Evolutionary conservation across 2,113 vertebrate species (phyloP).

Genomic region (Eidolon helvum): DNA sequence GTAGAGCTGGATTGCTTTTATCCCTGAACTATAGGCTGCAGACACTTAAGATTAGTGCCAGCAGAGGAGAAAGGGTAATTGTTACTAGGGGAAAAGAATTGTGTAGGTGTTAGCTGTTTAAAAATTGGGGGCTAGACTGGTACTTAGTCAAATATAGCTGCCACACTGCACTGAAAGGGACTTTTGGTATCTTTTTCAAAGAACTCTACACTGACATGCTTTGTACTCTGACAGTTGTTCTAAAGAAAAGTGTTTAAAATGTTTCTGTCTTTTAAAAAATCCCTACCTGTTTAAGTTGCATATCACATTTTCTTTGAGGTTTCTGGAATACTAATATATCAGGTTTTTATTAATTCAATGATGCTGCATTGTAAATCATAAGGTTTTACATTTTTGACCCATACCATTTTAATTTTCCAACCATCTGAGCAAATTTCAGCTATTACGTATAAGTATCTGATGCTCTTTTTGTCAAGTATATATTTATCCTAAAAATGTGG

Average conservation of each 20-base stretch:
- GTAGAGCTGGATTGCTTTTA: background rate
- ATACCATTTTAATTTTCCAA: conserved; percentile 67
- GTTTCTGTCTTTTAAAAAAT: conserved; percentile 45
- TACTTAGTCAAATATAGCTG: conserved; percentile 68
- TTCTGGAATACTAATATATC: conserved; percentile 65
- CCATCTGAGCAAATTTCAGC: conserved; percentile 49
- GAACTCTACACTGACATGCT: conserved; percentile 18
- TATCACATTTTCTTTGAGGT: conserved; percentile 58
- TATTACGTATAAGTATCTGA: conserved; percentile 72
- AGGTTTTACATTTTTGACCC: conserved; percentile 67
- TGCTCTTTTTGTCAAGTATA: conserved; percentile 64
- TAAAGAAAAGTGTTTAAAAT: conserved; percentile 46
- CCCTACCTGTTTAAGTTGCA: conserved; percentile 71
- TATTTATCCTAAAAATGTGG: conserved; percentile 58
- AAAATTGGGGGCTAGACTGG: conserved; percentile 29
- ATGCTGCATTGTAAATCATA: conserved; percentile 69
- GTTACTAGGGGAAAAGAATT: conserved; percentile 61
- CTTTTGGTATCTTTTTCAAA: conserved; percentile 57
- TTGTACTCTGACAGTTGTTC: conserved; percentile 55
- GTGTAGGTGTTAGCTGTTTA: conserved; percentile 37
- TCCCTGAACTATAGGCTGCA: conserved; percentile 18
- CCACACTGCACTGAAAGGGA: conserved; percentile 53
- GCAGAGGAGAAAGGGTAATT: conserved; percentile 35
- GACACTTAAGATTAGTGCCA: conserved; percentile 52
- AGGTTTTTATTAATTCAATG: conserved; percentile 73